Evolutionary conservation across 1,140 invertebrate genomes (phyloP), one percentile per base, ranked within the genome.

Genomic region (Achroia grisella): DNA sequence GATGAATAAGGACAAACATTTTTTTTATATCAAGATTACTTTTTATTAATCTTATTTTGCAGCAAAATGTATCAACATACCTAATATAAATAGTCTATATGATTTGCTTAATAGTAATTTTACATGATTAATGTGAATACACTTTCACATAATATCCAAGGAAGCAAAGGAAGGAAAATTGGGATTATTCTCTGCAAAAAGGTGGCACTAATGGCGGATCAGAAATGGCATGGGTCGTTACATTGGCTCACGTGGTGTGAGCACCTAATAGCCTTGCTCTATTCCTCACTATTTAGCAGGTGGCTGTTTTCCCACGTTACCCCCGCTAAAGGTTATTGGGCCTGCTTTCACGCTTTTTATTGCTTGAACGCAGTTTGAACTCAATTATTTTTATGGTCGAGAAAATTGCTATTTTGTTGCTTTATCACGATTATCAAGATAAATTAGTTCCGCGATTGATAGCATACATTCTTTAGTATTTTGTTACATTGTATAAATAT

Each of bases 371-470:
- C 77, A 79, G 73, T 85, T 82, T 82, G 72, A 81, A 85, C 80
- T 85, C 76, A 85, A 85, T 85, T 85, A 85, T 82, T 85, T 85
- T 82, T 82, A 85, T 82, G 75, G 80, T 73, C 66, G 71, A 56
- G 64, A 62, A 80, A 84, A 84, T 84, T 82, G 71, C 78, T 84
- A 82, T 82, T 81, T 84, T 82, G 75, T 84, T 84, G 80, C 80
- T 75, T 71, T 81, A 77, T 80, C 77, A 76, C 65, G 70, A 79
- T 82, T 80, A 84, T 80, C 66, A 82, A 68, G 70, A 69, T 63
- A 56, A 71, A 84, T 84, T 81, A 78, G 75, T 72, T 75, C 52
- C 42, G 63, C 62, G 67, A 80, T 74, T 81, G 73, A 73, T 77
- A 73, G 71, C 50, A 47, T 62, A 61, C n/a, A 66, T 62, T 53